phyloP scores from a whole-genome alignment of 2,888 invertebrate genomes.

The Caenorhabditis becei region DNA sequence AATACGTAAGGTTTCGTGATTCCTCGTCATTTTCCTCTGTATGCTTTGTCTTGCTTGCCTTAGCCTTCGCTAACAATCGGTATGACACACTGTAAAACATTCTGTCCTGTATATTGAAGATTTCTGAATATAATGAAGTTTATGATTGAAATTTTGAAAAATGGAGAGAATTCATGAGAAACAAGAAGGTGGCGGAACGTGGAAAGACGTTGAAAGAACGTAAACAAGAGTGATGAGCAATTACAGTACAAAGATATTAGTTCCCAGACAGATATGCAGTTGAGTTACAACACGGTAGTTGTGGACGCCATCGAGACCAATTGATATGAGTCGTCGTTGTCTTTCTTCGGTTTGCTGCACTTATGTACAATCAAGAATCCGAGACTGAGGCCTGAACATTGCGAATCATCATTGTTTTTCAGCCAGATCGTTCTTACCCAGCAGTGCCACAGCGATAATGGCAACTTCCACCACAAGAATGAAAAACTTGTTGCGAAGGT shows the following conservation, averaged over 20 bases:
- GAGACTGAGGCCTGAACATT: too few species aligned
- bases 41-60: constrained; percentile 31
- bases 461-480: constrained; percentile 5
- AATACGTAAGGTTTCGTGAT: constrained; percentile 53
- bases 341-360: too few species aligned
- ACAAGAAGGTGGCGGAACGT: too few species aligned
- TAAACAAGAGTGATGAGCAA: too few species aligned
- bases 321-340: too few species aligned
- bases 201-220: too few species aligned
- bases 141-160: background rate
- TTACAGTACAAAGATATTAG: too few species aligned
- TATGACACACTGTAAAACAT: constrained; percentile 1
- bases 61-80: constrained; percentile 10
- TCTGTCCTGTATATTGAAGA: background rate
- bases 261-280: too few species aligned
- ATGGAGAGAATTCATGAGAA: background rate
- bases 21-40: background rate
- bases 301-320: too few species aligned
- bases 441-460: background rate
- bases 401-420: too few species aligned
- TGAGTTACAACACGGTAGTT: too few species aligned
- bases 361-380: background rate
- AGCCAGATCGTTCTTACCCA: constrained; percentile 4
- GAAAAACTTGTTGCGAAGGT: background rate
- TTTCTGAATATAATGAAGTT: constrained; percentile 22